Conservation (phyloP, 2,113 vertebrate species). For the Pseudonaja textilis region DNA sequence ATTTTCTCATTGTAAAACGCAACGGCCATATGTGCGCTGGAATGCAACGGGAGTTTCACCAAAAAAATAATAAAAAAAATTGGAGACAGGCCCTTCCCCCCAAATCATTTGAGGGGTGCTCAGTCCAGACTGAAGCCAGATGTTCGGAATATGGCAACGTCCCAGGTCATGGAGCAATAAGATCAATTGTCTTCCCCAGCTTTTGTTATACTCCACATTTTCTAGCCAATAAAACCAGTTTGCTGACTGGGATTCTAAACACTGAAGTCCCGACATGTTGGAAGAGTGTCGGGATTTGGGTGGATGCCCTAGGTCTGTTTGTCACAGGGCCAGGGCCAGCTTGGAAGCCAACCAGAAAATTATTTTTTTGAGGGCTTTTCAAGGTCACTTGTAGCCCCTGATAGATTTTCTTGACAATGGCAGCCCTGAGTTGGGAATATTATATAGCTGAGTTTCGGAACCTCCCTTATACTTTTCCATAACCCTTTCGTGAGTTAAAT, state of each 20-base stretch:
- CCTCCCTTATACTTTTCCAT: background rate
- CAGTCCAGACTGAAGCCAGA: background rate
- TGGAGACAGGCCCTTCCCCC: background rate
- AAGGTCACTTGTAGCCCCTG: background rate
- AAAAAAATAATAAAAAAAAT: background rate
- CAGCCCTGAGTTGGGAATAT: background rate
- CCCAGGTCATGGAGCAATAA: background rate
- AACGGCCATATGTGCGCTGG: background rate
- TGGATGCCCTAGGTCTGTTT: background rate
- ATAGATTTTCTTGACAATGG: background rate
- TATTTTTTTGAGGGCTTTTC: background rate
- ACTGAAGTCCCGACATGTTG: background rate
- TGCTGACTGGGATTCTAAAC: background rate
- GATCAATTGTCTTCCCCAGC: background rate
- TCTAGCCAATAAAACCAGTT: background rate
- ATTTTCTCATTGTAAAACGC: conserved; percentile 1
- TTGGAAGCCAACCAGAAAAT: background rate
- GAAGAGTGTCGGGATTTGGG: background rate
- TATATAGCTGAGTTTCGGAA: background rate
- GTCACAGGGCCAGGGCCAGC: background rate
- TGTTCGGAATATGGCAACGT: background rate
- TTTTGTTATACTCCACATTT: background rate
- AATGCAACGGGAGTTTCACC: conserved; percentile 15
- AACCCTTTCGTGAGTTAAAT: background rate
- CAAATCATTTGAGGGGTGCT: background rate